Evolutionary conservation across 2,797 vertebrate genomes (phyloP).

Genomic region (Neomorphus geoffroyi): DNA sequence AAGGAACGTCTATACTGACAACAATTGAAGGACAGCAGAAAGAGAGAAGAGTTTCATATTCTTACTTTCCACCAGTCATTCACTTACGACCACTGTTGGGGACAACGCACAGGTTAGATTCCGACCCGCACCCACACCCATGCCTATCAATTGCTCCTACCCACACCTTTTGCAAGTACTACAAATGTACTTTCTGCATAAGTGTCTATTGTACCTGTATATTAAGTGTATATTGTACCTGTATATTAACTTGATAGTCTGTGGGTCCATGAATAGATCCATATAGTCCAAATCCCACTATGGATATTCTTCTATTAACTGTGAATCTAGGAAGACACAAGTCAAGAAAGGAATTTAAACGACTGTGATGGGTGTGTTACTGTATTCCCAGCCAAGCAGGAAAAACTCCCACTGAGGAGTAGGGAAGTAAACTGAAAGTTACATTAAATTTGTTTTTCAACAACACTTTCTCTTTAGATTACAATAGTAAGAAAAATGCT

Average conservation of each 20-base stretch:
- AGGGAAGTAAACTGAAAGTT: neutral
- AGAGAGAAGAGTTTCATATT: neutral
- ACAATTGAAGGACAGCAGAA: neutral
- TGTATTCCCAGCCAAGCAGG: neutral
- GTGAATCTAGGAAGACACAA: constrained; percentile 83
- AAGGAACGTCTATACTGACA: neutral
- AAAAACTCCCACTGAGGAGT: neutral
- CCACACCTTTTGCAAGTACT: neutral
- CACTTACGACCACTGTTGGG: neutral
- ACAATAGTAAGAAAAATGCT: neutral
- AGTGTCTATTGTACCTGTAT: constrained; percentile 86
- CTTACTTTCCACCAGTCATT: neutral
- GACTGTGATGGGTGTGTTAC: neutral
- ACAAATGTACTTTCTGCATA: neutral
- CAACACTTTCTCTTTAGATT: neutral
- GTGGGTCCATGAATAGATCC: constrained; percentile 98
- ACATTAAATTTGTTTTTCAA: neutral
- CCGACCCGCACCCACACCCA: neutral
- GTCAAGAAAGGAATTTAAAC: neutral
- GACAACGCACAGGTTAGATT: neutral
- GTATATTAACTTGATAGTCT: constrained; percentile 99
- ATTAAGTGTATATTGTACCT: constrained; percentile 86
- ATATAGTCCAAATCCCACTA: constrained; percentile 96
- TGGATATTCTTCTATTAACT: constrained; percentile 94
- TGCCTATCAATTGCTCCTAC: neutral